phyloP scores from a whole-genome alignment of 2,797 vertebrate genomes.

The Tangara arthus region DNA sequence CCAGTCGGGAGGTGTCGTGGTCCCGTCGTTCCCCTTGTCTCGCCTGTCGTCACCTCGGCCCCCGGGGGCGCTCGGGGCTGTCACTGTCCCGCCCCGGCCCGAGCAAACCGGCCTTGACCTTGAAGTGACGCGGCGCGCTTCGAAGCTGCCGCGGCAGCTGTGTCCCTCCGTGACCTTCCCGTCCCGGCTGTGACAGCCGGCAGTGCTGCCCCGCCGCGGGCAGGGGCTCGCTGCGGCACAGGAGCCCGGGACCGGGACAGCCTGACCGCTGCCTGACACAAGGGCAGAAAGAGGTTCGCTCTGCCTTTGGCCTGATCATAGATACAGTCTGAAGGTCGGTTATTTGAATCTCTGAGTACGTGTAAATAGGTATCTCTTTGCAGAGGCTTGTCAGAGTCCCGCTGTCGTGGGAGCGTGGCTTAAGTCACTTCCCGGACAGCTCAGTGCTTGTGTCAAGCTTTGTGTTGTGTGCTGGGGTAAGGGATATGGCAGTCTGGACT shows the following conservation, averaged over 20 bases:
- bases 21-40: not conserved
- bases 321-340: fast-evolving
- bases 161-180: not conserved
- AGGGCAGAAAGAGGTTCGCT: not conserved
- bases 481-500: not conserved
- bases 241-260: fast-evolving
- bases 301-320: fast-evolving
- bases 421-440: not conserved
- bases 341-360: not conserved
- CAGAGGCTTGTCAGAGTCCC: not conserved
- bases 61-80: not conserved
- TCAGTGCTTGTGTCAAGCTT: not conserved
- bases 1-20: not conserved
- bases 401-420: fast-evolving
- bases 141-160: not conserved
- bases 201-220: not conserved
- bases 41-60: not conserved
- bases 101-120: not conserved
- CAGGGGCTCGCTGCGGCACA: not conserved
- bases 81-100: not conserved
- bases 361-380: fast-evolving
- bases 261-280: fast-evolving
- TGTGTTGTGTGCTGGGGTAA: not conserved
- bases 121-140: not conserved
- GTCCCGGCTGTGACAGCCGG: not conserved